These are phyloP conservation scores for Aphyosemion australe DNA, from an alignment of 2,113 vertebrate genomes.

Conservation along the genomic window DNA sequence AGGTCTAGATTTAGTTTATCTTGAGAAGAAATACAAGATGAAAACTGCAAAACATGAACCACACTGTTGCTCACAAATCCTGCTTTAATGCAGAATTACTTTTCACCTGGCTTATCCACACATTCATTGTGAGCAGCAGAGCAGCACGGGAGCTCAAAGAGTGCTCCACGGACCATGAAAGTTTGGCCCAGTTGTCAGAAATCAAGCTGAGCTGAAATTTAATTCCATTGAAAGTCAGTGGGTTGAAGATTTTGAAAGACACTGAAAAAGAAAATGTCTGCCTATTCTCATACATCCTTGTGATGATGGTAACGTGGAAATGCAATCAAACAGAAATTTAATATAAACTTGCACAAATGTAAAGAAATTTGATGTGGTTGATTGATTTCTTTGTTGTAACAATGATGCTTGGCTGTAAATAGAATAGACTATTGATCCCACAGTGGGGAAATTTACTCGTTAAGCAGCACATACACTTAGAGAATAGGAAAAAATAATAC, in stretches of 20 bases:
- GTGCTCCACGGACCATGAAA: conserved; percentile 26
- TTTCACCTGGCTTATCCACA: conserved; percentile 17
- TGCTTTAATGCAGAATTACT: conserved; percentile 32
- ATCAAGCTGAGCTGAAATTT: conserved; percentile 18
- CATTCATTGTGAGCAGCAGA: conserved; percentile 21
- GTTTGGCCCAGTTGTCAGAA: conserved; percentile 13
- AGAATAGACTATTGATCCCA: no score
- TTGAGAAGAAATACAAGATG: no score
- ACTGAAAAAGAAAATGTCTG: not conserved
- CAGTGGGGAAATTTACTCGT: no score
- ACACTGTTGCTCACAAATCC: conserved; percentile 29
- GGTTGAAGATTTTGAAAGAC: not conserved
- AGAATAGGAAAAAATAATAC: no score
- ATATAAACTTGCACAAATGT: no score
- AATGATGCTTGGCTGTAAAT: no score
- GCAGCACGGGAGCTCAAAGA: conserved; percentile 15
- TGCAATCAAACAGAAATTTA: not conserved
- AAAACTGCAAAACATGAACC: conserved; percentile 24
- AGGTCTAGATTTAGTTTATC: conserved; percentile 11
- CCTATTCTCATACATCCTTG: not conserved
- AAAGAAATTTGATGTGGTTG: no score
- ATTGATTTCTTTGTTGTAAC: no score
- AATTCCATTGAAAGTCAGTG: conserved; percentile 1
- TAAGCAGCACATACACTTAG: no score
- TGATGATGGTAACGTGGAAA: not conserved